Evolutionary conservation across 2,113 vertebrate species (phyloP).

Genomic region (Platycercus adscitus): DNA sequence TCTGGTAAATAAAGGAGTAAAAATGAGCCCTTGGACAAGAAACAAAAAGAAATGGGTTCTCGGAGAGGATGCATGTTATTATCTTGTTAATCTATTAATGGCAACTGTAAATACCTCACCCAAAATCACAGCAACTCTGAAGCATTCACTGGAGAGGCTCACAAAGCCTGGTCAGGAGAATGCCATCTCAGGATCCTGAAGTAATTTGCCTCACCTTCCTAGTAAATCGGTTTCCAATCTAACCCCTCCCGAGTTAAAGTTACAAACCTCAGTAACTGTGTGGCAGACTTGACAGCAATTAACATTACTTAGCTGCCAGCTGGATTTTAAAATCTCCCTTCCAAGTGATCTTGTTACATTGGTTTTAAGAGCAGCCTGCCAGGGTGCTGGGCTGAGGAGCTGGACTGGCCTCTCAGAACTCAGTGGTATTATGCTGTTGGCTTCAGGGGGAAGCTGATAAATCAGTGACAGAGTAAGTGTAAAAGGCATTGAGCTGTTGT

Average conservation of each 20-base stretch:
- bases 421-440: not conserved
- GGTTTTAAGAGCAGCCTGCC: not conserved
- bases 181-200: not conserved
- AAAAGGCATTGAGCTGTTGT: not conserved
- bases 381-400: not conserved
- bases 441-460: not conserved
- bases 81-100: slow-evolving; percentile 12
- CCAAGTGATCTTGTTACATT: not conserved
- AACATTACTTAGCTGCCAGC: slow-evolving; percentile 39
- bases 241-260: slow-evolving; percentile 14
- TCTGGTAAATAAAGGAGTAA: not conserved
- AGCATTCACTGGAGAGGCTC: not conserved
- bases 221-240: not conserved
- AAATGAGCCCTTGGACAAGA: not conserved
- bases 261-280: slow-evolving; percentile 46
- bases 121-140: slow-evolving; percentile 3
- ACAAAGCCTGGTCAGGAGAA: not conserved
- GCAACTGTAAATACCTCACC: slow-evolving; percentile 17
- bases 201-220: slow-evolving; percentile 15
- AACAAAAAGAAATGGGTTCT: not conserved
- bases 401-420: not conserved
- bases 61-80: not conserved
- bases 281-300: slow-evolving; percentile 54
- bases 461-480: not conserved
- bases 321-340: slow-evolving; percentile 26